A percentile compares a stretch with the other conserved stretches of the same genome.
These are phyloP conservation scores for Fregetta grallaria DNA, from an alignment of 2,113 vertebrate genomes.

Conservation along the genomic window DNA sequence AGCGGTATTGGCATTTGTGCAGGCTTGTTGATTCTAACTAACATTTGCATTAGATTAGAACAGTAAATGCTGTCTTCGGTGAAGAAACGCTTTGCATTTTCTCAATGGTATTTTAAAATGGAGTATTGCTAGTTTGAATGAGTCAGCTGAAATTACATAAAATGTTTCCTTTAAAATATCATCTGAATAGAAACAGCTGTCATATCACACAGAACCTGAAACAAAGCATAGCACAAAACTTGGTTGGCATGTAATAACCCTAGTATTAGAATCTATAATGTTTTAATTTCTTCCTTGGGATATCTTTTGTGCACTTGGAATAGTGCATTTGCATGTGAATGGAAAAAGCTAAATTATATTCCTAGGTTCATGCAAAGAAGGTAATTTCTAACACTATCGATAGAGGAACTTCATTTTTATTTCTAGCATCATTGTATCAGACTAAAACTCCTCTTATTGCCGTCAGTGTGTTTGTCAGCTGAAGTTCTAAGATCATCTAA, in stretches of 20 bases:
- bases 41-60: slow-evolving; percentile 55
- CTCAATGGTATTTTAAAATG: slow-evolving; percentile 55
- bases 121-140: slow-evolving; percentile 41
- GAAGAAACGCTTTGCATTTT: slow-evolving; percentile 51
- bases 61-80: slow-evolving; percentile 39
- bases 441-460: slow-evolving; percentile 28
- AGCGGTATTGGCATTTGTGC: not conserved
- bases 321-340: slow-evolving; percentile 72
- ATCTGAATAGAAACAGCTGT: slow-evolving; percentile 74
- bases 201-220: slow-evolving; percentile 58
- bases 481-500: slow-evolving; percentile 60
- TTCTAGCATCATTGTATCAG: slow-evolving; percentile 32
- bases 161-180: slow-evolving; percentile 48
- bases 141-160: slow-evolving; percentile 65
- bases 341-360: slow-evolving; percentile 62
- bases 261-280: slow-evolving; percentile 58
- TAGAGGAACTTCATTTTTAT: slow-evolving; percentile 46
- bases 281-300: slow-evolving; percentile 71
- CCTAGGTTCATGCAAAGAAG: slow-evolving; percentile 44
- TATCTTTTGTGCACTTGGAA: slow-evolving; percentile 61
- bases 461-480: slow-evolving; percentile 53
- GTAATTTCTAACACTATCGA: slow-evolving; percentile 28
- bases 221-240: slow-evolving; percentile 56
- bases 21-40: slow-evolving; percentile 41
- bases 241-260: slow-evolving; percentile 53